Base-by-base conservation (phyloP, 2,797 vertebrate genomes). In the Molossus molossus region DNA sequence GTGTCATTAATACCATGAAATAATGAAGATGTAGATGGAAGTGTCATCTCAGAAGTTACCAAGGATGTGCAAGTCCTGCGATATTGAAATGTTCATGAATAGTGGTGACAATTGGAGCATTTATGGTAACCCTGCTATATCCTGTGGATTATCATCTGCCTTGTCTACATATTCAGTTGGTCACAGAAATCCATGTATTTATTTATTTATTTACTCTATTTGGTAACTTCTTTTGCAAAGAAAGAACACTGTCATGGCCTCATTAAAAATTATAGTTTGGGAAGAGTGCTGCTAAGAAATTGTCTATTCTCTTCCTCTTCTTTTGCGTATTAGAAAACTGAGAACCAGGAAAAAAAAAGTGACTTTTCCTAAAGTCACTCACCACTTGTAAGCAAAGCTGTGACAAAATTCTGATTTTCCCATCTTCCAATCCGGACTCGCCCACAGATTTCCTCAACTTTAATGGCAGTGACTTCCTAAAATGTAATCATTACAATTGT, bases 391-490 rank as follows among this genome's bases (percentile, higher is more conserved):
- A 89, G 65, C 33, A 85, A 90, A 55, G 5, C 37, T 77, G 14
- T 73, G 73, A 67, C 12, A 84, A 94, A 81, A 65, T 27, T 57
- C 9, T 65, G 21, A 14, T 76, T 95, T 60, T 89, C 37, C 40
- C 70, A 11, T 50, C 27, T 92, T 81, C 45, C 11, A 27, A 4
- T 92, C 15, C 55, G 57, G 37, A 83, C 33, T 90, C 8, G 13
- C 72, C 48, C 25, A 80, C 37, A 80, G 55, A 67, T 89, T 60
- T 9, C 75, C 27, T 88, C 64, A 70, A 60, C 37, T 6, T 10
- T 94, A 14, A 21, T 80, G 55, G 40, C 93, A 95, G 94, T 70
- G 9, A 67, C 21, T 94, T 91, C 12, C 25, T 89, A 96, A 90
- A 97, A 86, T 93, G 53, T 55, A 88, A 91, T 90, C 14, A 79